Base-by-base conservation (phyloP, 2,113 vertebrate species). In the Arothron firmamentum region DNA sequence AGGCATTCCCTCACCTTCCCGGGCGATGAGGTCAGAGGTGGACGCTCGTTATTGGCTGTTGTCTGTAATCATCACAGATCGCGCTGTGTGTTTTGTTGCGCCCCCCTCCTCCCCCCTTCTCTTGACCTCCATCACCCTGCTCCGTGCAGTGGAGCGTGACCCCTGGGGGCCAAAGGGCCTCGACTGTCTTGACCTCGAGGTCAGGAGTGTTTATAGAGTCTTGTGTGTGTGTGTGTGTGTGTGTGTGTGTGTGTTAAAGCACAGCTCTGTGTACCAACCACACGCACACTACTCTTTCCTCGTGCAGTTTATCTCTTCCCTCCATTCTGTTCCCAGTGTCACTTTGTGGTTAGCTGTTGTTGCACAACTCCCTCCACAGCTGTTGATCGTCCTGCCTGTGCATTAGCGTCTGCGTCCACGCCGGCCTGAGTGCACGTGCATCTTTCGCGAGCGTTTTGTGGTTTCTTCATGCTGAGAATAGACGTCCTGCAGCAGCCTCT, bases 311-410 rank as follows among this genome's bases (percentile, higher is more conserved):
- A 87, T 79, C 58, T 71, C 65, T 60, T 69, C 65, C 74, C 70
- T 80, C 15, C 78, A 31, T 70, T 77, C 28, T 72, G 64, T 66
- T 62, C 63, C 46, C 74, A 77, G 47, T 90, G 84, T 91, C 90
- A 88, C 89, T 88, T 90, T 83, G 85, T 75, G 85, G 83, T 87
- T 53, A 23, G 75, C 70, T 79, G 78, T 77, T 77, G 73, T 87
- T 81, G 82, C 81, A 70, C 75, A 84, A 87, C 79, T 80, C 70
- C 58, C 81, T 68, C 74, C 70, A 72, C 72, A 81, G 75, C 77
- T 81, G 80, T 69, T 80, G 66, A 77, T 80, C 62, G 43, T 51
- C 49, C 14, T 61, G 41, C 59, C n/a, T 59, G 43, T 62, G 18
- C 52, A 19, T 74, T 55, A 34, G 19, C 25, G 34, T 52, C 34